Evolutionary conservation across 2,797 vertebrate genomes (phyloP), one percentile per base, ranked within the genome.

Genomic region (Aphelocoma californica): DNA sequence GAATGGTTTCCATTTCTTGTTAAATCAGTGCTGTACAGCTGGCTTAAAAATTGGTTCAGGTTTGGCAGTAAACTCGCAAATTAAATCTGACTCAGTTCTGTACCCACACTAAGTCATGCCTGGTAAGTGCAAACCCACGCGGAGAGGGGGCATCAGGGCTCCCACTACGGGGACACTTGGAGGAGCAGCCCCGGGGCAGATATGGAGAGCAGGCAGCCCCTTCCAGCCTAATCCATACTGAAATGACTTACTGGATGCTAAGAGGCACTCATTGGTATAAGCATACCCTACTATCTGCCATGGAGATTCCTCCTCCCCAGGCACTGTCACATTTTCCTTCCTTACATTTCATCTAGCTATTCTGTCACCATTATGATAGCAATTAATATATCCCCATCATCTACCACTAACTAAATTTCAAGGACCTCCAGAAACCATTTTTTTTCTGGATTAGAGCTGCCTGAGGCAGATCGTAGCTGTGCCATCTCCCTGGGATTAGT

Each of bases 1-100:
- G 89, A 96, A 93, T 58, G 32, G 91, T 90, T 96, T 97, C 96
- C 95, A 96, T 92, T 92, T 89, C 93, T 93, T 84, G 54, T 81
- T 92, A 96, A 92, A 96, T 92, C 89, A 83, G 26, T 61, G 87
- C 75, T 86, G 61, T 95, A 92, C 72, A 92, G 91, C 88, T 95
- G 94, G 91, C 91, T 93, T 92, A 74, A 81, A 95, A 96, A 91
- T 75, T 86, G 58, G 89, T 65, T 92, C 75, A 61, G 69, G 61
- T 92, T 96, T 93, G 94, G 93, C 92, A 96, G 72, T 32, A 65
- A 89, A 69, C 84, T 72, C 1, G 0, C 61, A 90, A 94, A 91
- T 92, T 87, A 89, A 82, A 95, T 92, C 79, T 74, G 90, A 87
- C 90, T 94, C 87, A 83, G 50, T 74, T 93, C 79, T 74, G 47